Conservation (phyloP, 2,113 vertebrate species). For the Melanotaenia duboulayi region DNA sequence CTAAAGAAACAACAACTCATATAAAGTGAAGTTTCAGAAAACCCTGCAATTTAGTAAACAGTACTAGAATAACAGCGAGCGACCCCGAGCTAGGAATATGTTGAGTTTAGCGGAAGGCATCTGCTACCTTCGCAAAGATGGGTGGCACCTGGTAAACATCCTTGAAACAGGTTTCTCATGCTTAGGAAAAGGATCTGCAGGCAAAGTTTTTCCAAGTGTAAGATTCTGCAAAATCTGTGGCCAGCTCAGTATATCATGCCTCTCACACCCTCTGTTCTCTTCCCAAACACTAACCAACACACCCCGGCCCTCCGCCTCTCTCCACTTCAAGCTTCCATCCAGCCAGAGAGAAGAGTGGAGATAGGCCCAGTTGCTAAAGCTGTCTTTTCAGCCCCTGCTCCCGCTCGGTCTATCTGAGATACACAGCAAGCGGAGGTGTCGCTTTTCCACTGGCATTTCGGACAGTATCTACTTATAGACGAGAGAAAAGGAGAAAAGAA, state of each 20-base stretch:
- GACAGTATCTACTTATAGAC: slow-evolving; percentile 88
- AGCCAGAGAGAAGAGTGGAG: slow-evolving; percentile 80
- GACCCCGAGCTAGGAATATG: slow-evolving; percentile 51
- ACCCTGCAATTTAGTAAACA: background rate
- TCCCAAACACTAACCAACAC: slow-evolving; percentile 73
- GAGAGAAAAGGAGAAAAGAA: slow-evolving; percentile 83
- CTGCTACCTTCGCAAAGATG: slow-evolving; percentile 51
- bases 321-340: slow-evolving; percentile 72
- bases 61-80: slow-evolving; percentile 4
- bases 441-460: slow-evolving; percentile 88
- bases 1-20: background rate
- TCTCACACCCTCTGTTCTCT: slow-evolving; percentile 80
- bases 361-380: slow-evolving; percentile 86
- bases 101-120: slow-evolving; percentile 47
- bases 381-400: slow-evolving; percentile 83
- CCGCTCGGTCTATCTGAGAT: slow-evolving; percentile 85
- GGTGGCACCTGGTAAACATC: slow-evolving; percentile 69
- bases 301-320: slow-evolving; percentile 63
- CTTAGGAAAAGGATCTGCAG: slow-evolving; percentile 69
- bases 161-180: slow-evolving; percentile 77
- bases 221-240: slow-evolving; percentile 75
- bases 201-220: slow-evolving; percentile 78
- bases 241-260: slow-evolving; percentile 80
- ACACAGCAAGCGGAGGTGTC: slow-evolving; percentile 87
- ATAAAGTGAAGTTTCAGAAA: background rate